A percentile compares a stretch with the other conserved stretches of the same genome.
Evolutionary conservation across 2,888 invertebrate species (phyloP).

Genomic region (Idaea aversata): DNA sequence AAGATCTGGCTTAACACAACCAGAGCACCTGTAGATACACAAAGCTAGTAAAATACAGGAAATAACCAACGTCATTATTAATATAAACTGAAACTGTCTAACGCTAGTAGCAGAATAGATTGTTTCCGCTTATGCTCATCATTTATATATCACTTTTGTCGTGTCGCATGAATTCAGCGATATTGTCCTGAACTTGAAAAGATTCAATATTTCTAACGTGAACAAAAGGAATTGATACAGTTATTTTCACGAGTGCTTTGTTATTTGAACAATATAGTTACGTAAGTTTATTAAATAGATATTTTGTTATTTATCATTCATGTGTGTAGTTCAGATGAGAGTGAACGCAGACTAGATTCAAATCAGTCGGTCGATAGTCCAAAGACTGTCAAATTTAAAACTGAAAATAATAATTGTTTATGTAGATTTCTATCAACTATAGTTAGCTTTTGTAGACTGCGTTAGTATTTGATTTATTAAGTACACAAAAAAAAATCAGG

Average conservation of each 20-base stretch:
- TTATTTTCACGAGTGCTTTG: not conserved
- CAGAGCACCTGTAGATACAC: constrained; percentile 30
- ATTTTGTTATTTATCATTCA: not conserved
- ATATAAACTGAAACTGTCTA: constrained; percentile 11
- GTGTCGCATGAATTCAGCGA: constrained; percentile 22
- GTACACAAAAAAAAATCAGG: too few relatives aligned
- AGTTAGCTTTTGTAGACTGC: too few relatives aligned
- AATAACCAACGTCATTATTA: constrained; percentile 24
- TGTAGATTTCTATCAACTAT: too few relatives aligned
- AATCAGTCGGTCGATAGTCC: too few relatives aligned
- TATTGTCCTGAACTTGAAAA: constrained; percentile 4
- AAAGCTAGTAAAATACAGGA: constrained; percentile 33
- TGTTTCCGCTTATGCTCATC: constrained; percentile 18
- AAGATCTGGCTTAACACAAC: constrained; percentile 36
- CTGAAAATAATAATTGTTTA: too few relatives aligned
- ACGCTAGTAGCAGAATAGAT: constrained; percentile 27
- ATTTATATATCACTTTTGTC: constrained; percentile 33
- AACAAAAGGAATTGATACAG: not conserved
- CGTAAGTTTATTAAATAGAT: not conserved
- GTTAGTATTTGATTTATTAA: too few relatives aligned
- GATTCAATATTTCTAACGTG: not conserved
- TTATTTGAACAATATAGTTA: not conserved
- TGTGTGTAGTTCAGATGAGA: not conserved
- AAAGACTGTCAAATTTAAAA: too few relatives aligned
- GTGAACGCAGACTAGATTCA: not conserved